These are phyloP conservation scores for Erinaceus europaeus DNA, from an alignment of 2,113 vertebrate genomes.

Conservation along the genomic window DNA sequence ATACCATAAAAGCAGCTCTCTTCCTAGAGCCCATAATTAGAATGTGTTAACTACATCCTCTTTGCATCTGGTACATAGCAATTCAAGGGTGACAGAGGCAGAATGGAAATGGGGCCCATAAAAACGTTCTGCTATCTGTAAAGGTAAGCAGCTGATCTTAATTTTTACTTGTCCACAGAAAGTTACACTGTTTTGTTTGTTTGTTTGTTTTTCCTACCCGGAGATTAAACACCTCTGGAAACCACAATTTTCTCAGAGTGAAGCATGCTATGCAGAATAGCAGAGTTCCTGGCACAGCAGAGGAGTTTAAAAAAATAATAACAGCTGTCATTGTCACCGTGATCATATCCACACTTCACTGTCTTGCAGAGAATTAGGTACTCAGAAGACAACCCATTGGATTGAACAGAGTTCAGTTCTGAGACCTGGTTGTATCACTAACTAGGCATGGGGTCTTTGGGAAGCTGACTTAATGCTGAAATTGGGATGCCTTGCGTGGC, in stretches of 20 bases:
- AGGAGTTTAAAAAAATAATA: not conserved
- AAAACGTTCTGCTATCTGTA: slow-evolving; percentile 60
- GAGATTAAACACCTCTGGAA: not conserved
- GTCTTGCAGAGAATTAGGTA: not conserved
- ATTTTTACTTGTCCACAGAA: slow-evolving; percentile 40
- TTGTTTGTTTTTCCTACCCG: too few relatives aligned
- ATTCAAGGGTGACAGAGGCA: slow-evolving; percentile 69
- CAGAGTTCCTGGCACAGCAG: not conserved
- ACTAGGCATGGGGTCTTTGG: not conserved
- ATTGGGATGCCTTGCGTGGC: not conserved
- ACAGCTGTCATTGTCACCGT: not conserved
- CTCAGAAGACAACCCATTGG: not conserved
- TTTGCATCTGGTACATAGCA: slow-evolving; percentile 72
- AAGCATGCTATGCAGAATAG: not conserved
- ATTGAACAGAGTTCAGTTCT: not conserved
- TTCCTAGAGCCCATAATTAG: slow-evolving; percentile 75
- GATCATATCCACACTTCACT: not conserved
- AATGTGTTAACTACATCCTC: slow-evolving; percentile 77
- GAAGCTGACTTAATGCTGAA: not conserved
- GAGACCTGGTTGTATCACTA: slow-evolving; percentile 22
- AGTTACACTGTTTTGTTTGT: not conserved
- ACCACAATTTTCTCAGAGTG: not conserved
- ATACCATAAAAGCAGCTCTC: slow-evolving; percentile 73
- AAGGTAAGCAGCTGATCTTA: slow-evolving; percentile 59
- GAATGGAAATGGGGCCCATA: slow-evolving; percentile 69